phyloP scores from a whole-genome alignment of 1,140 invertebrate genomes.

The Lycorma delicatula region DNA sequence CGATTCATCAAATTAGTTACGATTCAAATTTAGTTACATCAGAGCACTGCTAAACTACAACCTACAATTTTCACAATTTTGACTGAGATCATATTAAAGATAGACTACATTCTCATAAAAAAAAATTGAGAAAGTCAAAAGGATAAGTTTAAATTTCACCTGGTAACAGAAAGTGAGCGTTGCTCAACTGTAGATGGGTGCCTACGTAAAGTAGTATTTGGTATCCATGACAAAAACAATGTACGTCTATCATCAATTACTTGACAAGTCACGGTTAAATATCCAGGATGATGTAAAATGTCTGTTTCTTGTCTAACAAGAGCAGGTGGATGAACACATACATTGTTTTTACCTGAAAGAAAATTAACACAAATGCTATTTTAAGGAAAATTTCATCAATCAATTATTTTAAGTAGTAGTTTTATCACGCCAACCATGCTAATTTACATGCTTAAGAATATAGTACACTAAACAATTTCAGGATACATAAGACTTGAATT shows the following conservation, averaged over 20 bases:
- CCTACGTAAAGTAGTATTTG: constrained; percentile 78
- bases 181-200: constrained; percentile 70
- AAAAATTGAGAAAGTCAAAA: too few relatives aligned
- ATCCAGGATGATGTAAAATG: constrained; percentile 82
- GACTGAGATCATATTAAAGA: too few relatives aligned
- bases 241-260: constrained; percentile 64
- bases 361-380: neutral
- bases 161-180: constrained; percentile 4
- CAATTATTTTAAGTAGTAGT: neutral
- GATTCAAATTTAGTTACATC: too few relatives aligned
- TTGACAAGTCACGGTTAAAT: constrained; percentile 76
- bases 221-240: constrained; percentile 86
- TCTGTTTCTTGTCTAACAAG: constrained; percentile 68
- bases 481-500: neutral
- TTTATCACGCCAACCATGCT: neutral
- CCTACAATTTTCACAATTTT: too few relatives aligned
- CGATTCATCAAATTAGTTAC: too few relatives aligned
- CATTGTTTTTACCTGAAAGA: constrained; percentile 64
- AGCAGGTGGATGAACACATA: constrained; percentile 88
- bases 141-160: neutral
- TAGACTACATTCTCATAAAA: too few relatives aligned
- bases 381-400: neutral
- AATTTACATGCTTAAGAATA: neutral
- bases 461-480: neutral
- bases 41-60: too few relatives aligned